Evolutionary conservation across 2,113 vertebrate genomes (phyloP), one percentile per base, ranked within the genome.

Genomic region (Vireo altiloquus): DNA sequence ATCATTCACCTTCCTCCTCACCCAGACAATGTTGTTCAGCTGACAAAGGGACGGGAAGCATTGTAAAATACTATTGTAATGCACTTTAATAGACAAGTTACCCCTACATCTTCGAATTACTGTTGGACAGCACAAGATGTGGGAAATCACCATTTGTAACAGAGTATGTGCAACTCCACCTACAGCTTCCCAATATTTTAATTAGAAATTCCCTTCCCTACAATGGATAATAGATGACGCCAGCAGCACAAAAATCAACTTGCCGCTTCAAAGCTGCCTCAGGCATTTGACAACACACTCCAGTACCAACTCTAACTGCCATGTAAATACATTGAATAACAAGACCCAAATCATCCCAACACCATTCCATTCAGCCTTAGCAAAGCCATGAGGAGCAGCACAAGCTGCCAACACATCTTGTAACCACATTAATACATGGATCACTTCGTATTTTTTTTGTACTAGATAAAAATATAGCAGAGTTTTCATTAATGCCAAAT

Each of bases 151-250:
- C 10, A 17, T 21, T 22, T 40, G 10, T 57, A 52, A 66, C 52
- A 85, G 61, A 60, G 22, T 7, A 57, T 39, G 15, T 33, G 37
- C 35, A 60, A 63, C n/a, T 57, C 21, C 13, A 44, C 31, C 33
- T 15, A 7, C 18, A 60, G 35, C 40, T 82, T 89, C 49, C 50
- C 39, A 52, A 1, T 25, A 25, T 13, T 71, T 86, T 31, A 35
- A 21, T 46, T 27, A 24, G 35, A 37, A 18, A 27, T 37, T 76
- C 33, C 60, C 28, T 46, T 69, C 28, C 22, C 69, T 50, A 15
- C 64, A 20, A 35, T 5, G 17, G 20, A 6, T 21, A 65, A 66
- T 0, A 15, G 40, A 46, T 24, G 7, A 64, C 3, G 4, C 4
- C 66, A 72, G 59, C 21, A 82, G 49, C 66, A 80, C n/a, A 60